Base-by-base conservation (phyloP, 1,140 invertebrate genomes). In the Odontomachus brunneus region DNA sequence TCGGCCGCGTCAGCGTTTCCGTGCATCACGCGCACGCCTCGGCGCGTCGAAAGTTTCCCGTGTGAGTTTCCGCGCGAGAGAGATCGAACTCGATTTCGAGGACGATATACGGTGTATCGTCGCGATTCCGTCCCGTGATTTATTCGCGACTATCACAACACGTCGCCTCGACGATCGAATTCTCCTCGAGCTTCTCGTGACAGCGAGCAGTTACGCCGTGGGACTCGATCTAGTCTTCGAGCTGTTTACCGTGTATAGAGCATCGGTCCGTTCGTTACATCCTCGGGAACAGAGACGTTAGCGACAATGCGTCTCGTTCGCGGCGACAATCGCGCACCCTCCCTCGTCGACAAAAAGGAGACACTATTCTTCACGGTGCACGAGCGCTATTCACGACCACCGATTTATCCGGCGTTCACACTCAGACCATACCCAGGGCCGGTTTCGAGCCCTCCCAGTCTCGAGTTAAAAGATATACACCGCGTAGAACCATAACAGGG, bases 371-470 rank as follows among this genome's bases (percentile, higher is more conserved):
- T 57, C 29, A 75, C 71, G 69, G 44, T 82, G 57, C 71, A 75
- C 73, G 63, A 78, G 51, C 15, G 49, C 73, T 19, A 83, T 83
- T 83, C 82, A 78, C 38, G 38, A 29, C 44, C 7, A 51, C 62
- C 51, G 82, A 83, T 83, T 83, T 83, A 83, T 83, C 62, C 73
- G 38, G 62, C 82, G 38, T 83, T 83, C 60, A 38, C 72, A 76
- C 62, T 48, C 33, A 19, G 29, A 22, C 29, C 14, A 15, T 29
- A 80, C 4, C 75, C 33, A 71, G 17, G 33, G 33, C 65, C 33
- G 75, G 33, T 71, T 80, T 78, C 49, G 55, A 44, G 69, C 49
- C 75, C 63, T 78, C 24, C 9, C 48, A 82, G 51, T 33, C n/a
- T n/a, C 57, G 26, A 44, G 49, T 44, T 69, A 71, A 71, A 71